phyloP scores from a whole-genome alignment of 1,140 invertebrate species.

The Heliconius hermathena region DNA sequence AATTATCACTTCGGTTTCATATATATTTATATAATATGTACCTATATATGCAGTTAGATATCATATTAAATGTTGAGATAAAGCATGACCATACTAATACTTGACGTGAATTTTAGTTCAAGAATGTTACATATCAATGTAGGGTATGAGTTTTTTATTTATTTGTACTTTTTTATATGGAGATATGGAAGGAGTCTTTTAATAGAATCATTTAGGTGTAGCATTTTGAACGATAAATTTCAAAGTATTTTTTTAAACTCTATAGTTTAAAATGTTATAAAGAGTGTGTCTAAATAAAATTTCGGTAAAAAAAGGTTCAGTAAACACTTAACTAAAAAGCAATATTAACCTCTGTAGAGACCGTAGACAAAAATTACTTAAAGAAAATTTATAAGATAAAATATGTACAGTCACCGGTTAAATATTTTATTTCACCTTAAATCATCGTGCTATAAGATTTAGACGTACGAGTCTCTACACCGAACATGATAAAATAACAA shows the following conservation, averaged over 20 bases:
- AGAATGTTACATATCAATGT: not conserved
- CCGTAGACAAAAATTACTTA: not conserved
- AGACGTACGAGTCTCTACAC: not conserved
- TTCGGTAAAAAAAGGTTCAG: too few relatives aligned
- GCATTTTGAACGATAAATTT: too few relatives aligned
- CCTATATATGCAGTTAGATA: not conserved
- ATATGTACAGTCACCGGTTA: not conserved
- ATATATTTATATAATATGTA: not conserved
- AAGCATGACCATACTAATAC: not conserved
- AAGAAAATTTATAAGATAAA: not conserved
- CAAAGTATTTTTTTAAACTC: too few relatives aligned
- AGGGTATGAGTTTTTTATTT: not conserved
- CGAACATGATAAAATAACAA: slow-evolving; percentile 15
- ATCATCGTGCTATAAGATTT: not conserved
- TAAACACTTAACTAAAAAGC: not conserved
- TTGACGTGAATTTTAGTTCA: not conserved
- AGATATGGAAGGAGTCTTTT: too few relatives aligned
- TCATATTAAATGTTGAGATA: slow-evolving; percentile 2
- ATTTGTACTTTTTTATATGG: not conserved
- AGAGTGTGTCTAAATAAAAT: not conserved
- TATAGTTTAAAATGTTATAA: not conserved
- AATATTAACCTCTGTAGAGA: not conserved
- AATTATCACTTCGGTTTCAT: not conserved
- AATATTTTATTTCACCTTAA: not conserved
- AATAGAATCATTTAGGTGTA: too few relatives aligned